Evolutionary conservation across 2,888 invertebrate species (phyloP), one percentile per base, ranked within the genome.

Genomic region (Drosophila quinaria): DNA sequence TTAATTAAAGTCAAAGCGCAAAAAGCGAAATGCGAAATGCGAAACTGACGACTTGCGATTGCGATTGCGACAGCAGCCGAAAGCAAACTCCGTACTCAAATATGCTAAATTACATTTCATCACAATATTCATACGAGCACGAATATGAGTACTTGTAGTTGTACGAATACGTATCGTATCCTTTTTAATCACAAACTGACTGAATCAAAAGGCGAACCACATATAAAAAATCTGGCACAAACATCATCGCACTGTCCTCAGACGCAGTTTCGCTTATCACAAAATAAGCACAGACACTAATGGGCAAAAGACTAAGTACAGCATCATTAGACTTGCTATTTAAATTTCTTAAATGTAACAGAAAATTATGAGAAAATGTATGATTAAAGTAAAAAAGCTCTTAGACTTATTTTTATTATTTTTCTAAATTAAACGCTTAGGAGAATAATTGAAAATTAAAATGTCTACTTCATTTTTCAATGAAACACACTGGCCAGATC

Each of bases 1-100:
- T 90, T 90, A 91, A 90, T 91, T 90, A 91, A 90, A 81, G 81
- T 74, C 81, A 81, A 87, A 67, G 70, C 67, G 49, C 41, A 70
- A 72, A 72, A 52, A 63, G 67, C 65, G 74, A 60, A 65, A 64
- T 39, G 66, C 46, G 52, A 58, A 66, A 8, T 1, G 56, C 62
- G 31, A 61, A 44, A 44, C 17, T 11, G 35, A 58, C 64, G 42
- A 74, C 47, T 37, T 11, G 58, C 58, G 67, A 78, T 62, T 31
- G 37, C 61, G 49, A 58, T 60, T 33, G 49, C 73, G 56, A 61
- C 60, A 58, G 42, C 67, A 76, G 62, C 46, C 46, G 56, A 56
- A 44, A 56, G 56, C 56, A 44, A 56, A 22, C n/a, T 42, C 51
- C 13, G n/a, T 22, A 22, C 25, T 37, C 56, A 72, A 69, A 64